These are phyloP conservation scores for Poeciliopsis paucimaculata DNA, from an alignment of 2,797 vertebrate species.

Conservation along the genomic window DNA sequence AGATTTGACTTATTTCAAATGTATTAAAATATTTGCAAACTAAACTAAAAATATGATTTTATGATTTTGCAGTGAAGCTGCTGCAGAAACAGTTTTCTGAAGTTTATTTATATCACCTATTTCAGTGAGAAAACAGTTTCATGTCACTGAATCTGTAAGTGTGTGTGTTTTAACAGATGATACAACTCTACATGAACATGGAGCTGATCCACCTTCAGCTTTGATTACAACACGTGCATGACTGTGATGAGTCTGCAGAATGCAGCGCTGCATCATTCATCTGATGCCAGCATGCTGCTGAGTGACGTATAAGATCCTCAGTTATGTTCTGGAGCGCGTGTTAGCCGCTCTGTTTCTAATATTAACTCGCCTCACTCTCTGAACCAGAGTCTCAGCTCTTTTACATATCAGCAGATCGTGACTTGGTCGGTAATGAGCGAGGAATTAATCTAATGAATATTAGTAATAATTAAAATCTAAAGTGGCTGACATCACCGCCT, in stretches of 20 bases:
- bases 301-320: not conserved
- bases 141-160: not conserved
- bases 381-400: not conserved
- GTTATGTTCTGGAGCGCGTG: not conserved
- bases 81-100: not conserved
- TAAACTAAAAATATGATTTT: too few species aligned
- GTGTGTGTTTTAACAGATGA: not conserved
- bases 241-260: not conserved
- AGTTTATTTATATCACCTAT: not conserved
- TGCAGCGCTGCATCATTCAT: not conserved
- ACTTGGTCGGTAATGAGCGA: not conserved
- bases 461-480: not conserved
- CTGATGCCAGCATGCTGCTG: not conserved
- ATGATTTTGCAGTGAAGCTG: not conserved
- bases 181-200: not conserved
- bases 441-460: not conserved
- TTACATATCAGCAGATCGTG: not conserved
- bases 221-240: not conserved
- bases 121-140: not conserved
- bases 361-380: not conserved
- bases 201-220: not conserved
- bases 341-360: not conserved
- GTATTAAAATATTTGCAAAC: too few species aligned
- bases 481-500: not conserved
- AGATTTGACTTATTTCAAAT: too few species aligned